phyloP scores from a whole-genome alignment of 2,113 vertebrate species.

The Caloenas nicobarica region DNA sequence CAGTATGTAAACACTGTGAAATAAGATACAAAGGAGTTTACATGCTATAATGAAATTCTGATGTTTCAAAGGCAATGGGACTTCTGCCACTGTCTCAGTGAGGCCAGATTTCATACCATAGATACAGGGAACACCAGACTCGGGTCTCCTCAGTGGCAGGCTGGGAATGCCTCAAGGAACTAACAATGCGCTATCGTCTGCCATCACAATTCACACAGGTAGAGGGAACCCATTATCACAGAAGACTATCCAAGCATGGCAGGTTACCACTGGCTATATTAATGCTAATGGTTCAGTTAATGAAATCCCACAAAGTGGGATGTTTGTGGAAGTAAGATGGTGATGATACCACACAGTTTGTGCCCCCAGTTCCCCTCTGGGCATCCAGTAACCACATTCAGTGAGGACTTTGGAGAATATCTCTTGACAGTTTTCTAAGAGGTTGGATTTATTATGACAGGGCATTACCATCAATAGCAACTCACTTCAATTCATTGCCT shows the following conservation, averaged over 20 bases:
- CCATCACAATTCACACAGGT: background rate
- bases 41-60: background rate
- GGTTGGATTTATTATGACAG: slow-evolving; percentile 31
- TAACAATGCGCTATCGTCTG: background rate
- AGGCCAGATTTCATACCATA: background rate
- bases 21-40: background rate
- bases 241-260: background rate
- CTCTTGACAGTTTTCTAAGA: background rate
- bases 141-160: background rate
- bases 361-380: background rate
- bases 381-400: background rate
- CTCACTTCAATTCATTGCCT: slow-evolving; percentile 31
- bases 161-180: background rate
- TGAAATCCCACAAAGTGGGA: background rate
- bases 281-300: background rate
- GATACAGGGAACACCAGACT: background rate
- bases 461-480: background rate
- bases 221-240: background rate
- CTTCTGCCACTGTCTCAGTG: background rate
- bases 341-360: background rate
- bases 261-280: background rate
- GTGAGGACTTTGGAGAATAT: background rate
- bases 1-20: background rate
- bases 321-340: background rate
- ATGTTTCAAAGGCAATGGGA: background rate